These are phyloP conservation scores for Hemithea aestivaria DNA, from an alignment of 2,888 invertebrate species.

Conservation along the genomic window DNA sequence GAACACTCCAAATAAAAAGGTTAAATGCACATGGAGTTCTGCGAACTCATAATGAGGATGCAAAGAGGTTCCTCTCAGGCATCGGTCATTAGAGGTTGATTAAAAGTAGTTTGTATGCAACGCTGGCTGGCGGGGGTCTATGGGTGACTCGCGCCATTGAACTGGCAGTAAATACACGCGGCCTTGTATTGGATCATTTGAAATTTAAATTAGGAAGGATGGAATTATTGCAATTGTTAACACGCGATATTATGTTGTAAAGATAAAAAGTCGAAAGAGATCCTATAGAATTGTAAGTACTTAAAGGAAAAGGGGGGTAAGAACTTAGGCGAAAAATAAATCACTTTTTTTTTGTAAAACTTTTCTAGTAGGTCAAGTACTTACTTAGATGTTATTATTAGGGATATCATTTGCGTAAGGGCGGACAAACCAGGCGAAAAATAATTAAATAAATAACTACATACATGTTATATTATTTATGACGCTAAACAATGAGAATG, in stretches of 20 bases:
- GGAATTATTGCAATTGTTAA: constrained; percentile 10
- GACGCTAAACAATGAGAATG: too few species aligned
- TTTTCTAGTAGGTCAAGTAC: too few species aligned
- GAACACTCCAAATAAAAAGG: constrained; percentile 16
- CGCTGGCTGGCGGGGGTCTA: constrained; percentile 28
- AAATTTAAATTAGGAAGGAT: constrained; percentile 20
- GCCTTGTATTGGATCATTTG: constrained; percentile 31
- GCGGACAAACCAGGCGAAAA: too few species aligned
- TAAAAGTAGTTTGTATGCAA: constrained; percentile 49
- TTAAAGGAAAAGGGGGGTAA: too few species aligned
- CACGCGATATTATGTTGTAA: not conserved
- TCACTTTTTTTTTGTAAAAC: too few species aligned
- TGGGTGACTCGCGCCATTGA: constrained; percentile 35
- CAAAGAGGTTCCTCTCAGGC: constrained; percentile 32
- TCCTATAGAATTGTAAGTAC: too few species aligned
- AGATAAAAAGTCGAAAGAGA: not conserved
- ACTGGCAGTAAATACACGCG: constrained; percentile 34
- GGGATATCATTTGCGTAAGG: too few species aligned
- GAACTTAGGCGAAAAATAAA: too few species aligned
- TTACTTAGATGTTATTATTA: too few species aligned
- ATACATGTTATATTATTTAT: too few species aligned
- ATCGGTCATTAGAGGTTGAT: constrained; percentile 37
- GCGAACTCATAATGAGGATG: constrained; percentile 46
- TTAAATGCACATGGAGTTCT: constrained; percentile 25
- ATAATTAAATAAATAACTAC: too few species aligned